Conservation (phyloP, 2,888 invertebrate species). For the Polydrusus tereticollis region DNA sequence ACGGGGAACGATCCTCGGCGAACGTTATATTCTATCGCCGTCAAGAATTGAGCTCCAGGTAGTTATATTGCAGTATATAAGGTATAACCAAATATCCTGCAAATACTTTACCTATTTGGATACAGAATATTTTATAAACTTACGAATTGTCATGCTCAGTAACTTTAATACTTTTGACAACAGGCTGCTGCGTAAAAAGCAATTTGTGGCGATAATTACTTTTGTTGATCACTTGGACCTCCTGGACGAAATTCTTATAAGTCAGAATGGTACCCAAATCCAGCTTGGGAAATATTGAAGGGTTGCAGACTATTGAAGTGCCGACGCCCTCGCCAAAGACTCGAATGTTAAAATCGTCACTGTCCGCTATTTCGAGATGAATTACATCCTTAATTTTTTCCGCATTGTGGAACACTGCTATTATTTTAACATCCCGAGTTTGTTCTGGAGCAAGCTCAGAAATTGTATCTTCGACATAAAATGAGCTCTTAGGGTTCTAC, state of each 20-base stretch:
- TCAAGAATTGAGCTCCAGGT: no score
- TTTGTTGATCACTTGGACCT: conserved; percentile 70
- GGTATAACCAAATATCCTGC: no score
- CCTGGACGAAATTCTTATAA: conserved; percentile 66
- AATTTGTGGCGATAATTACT: conserved; percentile 71
- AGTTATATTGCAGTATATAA: no score
- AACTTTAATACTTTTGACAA: conserved; percentile 55
- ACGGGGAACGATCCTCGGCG: no score
- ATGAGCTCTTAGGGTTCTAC: conserved; percentile 51
- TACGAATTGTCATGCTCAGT: conserved; percentile 36
- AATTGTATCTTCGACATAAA: conserved; percentile 59
- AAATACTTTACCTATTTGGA: no score
- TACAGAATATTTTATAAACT: no score
- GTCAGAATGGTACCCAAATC: conserved; percentile 76
- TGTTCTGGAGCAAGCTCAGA: conserved; percentile 61
- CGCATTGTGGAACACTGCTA: conserved; percentile 61
- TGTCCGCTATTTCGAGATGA: conserved; percentile 63
- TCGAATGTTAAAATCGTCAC: conserved; percentile 64
- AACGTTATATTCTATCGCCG: no score
- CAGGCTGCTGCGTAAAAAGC: conserved; percentile 66
- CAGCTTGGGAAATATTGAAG: conserved; percentile 71
- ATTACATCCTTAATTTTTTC: conserved; percentile 61
- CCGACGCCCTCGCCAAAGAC: conserved; percentile 75
- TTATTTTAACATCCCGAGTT: conserved; percentile 58
- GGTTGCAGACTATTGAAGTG: conserved; percentile 75